Conservation (phyloP, 1,140 invertebrate species). For the Chironomus tepperi region DNA sequence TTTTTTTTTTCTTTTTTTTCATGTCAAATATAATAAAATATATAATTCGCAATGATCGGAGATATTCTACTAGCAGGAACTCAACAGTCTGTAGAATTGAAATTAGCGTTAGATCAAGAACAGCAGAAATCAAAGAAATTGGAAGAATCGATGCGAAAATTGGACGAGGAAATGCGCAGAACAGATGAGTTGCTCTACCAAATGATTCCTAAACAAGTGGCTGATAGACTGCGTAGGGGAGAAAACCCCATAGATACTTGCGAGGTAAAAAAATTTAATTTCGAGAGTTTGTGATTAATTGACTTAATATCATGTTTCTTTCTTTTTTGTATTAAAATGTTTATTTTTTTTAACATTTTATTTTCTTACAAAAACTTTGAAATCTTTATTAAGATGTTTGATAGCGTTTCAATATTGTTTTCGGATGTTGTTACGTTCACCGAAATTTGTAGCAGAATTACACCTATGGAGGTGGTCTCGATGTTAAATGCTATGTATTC, state of each 20-base stretch:
- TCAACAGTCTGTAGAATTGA: conserved; percentile 93
- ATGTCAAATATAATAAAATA: too few relatives aligned
- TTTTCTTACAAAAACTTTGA: too few relatives aligned
- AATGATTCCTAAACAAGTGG: conserved; percentile 97
- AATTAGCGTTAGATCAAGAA: conserved; percentile 90
- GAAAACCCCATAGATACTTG: conserved; percentile 92
- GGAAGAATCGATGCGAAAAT: conserved; percentile 90
- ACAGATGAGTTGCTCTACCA: conserved; percentile 94
- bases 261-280: conserved; percentile 54
- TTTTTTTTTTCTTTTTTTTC: too few relatives aligned
- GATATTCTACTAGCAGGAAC: conserved; percentile 94
- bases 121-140: conserved; percentile 93
- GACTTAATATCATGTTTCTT: not conserved
- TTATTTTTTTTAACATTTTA: too few relatives aligned
- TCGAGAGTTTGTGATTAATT: not conserved
- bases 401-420: conserved; percentile 90
- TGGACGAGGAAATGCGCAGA: conserved; percentile 91
- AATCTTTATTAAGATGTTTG: conserved; percentile 67
- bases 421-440: conserved; percentile 96
- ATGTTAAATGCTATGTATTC: conserved; percentile 95
- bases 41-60: conserved; percentile 41
- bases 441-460: conserved; percentile 88
- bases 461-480: conserved; percentile 94
- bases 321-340: not conserved
- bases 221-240: conserved; percentile 81